Conservation (phyloP, 2,113 vertebrate species). For the Protobothrops mucrosquamatus region DNA sequence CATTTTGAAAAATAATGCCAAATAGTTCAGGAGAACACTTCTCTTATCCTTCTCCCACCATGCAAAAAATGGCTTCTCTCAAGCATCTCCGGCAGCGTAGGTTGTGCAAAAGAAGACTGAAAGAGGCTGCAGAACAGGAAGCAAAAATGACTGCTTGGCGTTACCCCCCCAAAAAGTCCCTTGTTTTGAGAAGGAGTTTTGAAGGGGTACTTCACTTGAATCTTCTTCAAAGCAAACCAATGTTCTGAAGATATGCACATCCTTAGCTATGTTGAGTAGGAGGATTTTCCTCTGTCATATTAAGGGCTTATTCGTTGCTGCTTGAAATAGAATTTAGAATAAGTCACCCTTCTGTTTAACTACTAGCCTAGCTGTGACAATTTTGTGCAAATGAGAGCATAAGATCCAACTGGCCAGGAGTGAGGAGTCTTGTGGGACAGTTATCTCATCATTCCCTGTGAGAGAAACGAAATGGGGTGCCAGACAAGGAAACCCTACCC, state of each 20-base stretch:
- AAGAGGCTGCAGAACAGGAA: no score
- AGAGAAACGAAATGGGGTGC: background rate
- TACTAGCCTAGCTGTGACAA: background rate
- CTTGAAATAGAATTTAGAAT: background rate
- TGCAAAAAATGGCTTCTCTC: no score
- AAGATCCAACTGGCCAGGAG: background rate
- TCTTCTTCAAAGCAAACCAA: constrained; percentile 24
- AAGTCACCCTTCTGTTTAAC: background rate
- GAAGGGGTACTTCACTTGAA: no score
- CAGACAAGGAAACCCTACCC: background rate
- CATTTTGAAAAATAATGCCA: no score
- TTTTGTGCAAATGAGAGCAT: no score
- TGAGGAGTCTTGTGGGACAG: background rate
- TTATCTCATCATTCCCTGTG: background rate
- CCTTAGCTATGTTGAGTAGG: background rate
- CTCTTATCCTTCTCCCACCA: no score
- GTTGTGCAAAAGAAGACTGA: no score
- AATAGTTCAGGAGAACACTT: no score
- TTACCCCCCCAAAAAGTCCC: no score
- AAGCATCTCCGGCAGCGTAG: no score
- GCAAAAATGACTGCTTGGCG: no score
- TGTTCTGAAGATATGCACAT: background rate
- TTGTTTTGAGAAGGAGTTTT: no score
- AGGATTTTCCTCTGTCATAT: constrained; percentile 32
- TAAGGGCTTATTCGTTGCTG: background rate